Conservation (phyloP, 1,140 invertebrate genomes). For the Drosophila mayri region DNA sequence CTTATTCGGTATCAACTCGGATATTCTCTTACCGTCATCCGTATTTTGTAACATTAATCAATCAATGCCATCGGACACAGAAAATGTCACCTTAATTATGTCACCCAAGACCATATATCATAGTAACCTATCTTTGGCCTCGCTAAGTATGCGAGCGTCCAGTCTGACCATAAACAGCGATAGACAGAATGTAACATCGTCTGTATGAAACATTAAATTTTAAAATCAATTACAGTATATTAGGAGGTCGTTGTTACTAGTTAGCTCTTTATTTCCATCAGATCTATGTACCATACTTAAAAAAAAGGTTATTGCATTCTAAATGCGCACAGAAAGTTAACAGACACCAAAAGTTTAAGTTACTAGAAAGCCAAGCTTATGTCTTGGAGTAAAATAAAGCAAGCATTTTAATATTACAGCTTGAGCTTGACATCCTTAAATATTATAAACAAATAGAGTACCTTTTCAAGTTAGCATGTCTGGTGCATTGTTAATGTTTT, state of each 20-base stretch:
- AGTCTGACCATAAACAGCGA: constrained; percentile 78
- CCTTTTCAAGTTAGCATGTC: constrained; percentile 7
- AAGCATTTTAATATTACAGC: constrained; percentile 6
- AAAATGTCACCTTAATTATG: constrained; percentile 54
- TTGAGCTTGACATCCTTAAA: constrained; percentile 11
- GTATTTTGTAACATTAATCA: constrained; percentile 54
- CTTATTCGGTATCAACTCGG: constrained; percentile 38
- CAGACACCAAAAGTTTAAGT: constrained; percentile 18
- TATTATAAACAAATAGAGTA: constrained; percentile 6
- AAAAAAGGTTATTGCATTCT: constrained; percentile 17
- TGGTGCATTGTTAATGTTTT: constrained; percentile 25
- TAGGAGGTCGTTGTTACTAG: constrained; percentile 11
- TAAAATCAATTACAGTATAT: constrained; percentile 2
- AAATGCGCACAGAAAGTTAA: constrained; percentile 40
- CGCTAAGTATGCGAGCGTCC: constrained; percentile 77
- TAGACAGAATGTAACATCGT: constrained; percentile 76
- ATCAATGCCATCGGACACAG: constrained; percentile 38
- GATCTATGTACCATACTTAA: constrained; percentile 13
- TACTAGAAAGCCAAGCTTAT: constrained; percentile 9
- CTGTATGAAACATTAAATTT: constrained; percentile 48
- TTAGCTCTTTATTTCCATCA: constrained; percentile 2
- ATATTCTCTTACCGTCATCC: constrained; percentile 33
- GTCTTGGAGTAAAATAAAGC: background rate
- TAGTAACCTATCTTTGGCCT: constrained; percentile 80
- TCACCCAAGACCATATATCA: constrained; percentile 66